A percentile compares a stretch with the other conserved stretches of the same genome.
Evolutionary conservation across 37 sponge, comb jelly and placozoan species (phyloP).

Genomic region (Oopsacas minuta): DNA sequence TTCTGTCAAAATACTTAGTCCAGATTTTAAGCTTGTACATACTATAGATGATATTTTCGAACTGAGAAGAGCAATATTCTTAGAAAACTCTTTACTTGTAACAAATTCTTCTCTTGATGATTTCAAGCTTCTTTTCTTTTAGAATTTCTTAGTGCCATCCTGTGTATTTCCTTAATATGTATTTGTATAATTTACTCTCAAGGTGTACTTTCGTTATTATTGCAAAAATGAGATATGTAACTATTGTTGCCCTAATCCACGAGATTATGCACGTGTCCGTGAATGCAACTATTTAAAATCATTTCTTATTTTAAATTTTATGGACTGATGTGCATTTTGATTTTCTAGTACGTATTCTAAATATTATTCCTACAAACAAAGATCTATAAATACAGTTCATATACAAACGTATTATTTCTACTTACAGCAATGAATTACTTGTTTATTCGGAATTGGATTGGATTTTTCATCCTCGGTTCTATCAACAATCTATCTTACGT

Average conservation of each 20-base stretch:
- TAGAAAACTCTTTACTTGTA: neutral
- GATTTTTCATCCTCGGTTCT: constrained; percentile 32
- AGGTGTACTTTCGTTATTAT: too few species aligned
- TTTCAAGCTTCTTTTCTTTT: neutral
- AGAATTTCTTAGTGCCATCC: too few species aligned
- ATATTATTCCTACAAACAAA: neutral
- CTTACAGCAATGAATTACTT: neutral
- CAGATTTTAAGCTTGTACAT: neutral
- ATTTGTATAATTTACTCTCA: too few species aligned
- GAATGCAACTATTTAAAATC: too few species aligned
- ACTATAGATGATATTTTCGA: neutral
- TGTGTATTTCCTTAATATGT: too few species aligned
- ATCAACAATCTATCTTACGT: constrained; percentile 44
- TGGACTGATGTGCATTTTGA: too few species aligned
- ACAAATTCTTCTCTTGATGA: neutral
- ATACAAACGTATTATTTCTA: neutral
- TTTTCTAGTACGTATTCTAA: too few species aligned
- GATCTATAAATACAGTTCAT: neutral
- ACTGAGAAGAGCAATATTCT: neutral
- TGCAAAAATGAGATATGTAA: too few species aligned
- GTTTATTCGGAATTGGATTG: constrained; percentile 20
- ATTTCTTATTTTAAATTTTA: too few species aligned
- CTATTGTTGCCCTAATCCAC: too few species aligned
- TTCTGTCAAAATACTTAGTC: neutral
- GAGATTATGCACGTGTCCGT: too few species aligned